phyloP scores from a whole-genome alignment of 2,888 invertebrate species.

The Andrena hattorfiana region DNA sequence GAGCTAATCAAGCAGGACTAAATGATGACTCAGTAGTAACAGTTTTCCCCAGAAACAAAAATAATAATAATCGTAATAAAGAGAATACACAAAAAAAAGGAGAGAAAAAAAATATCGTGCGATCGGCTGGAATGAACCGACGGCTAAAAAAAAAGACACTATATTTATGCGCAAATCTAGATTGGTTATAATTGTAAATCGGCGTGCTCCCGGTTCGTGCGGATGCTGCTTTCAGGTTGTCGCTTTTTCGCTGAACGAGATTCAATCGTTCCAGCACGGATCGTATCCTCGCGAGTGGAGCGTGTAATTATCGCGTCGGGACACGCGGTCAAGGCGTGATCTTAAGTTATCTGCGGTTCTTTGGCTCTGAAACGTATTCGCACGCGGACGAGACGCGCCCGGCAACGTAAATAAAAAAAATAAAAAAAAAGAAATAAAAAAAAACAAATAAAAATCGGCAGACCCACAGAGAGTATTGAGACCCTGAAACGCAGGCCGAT shows the following conservation, averaged over 20 bases:
- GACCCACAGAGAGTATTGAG: not conserved
- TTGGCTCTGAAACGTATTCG: conserved; percentile 55
- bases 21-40: conserved; percentile 64
- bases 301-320: conserved; percentile 17
- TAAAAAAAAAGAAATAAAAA: not conserved
- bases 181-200: conserved; percentile 37
- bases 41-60: conserved; percentile 60
- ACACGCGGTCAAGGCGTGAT: conserved; percentile 25
- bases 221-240: conserved; percentile 47
- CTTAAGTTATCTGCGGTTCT: conserved; percentile 64
- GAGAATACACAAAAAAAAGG: conserved; percentile 58
- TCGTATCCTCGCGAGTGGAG: conserved; percentile 15
- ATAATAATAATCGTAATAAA: conserved; percentile 36
- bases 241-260: conserved; percentile 18
- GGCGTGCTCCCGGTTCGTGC: conserved; percentile 60
- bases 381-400: conserved; percentile 33
- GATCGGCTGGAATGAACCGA: conserved; percentile 59
- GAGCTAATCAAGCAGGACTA: conserved; percentile 81
- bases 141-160: conserved; percentile 36
- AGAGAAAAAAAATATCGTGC: conserved; percentile 60
- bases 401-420: conserved; percentile 30
- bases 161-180: conserved; percentile 48
- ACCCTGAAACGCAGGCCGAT: not conserved
- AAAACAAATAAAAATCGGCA: not conserved
- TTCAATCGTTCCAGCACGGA: conserved; percentile 9